phyloP scores from a whole-genome alignment of 2,888 invertebrate species.

The Mythimna impura region DNA sequence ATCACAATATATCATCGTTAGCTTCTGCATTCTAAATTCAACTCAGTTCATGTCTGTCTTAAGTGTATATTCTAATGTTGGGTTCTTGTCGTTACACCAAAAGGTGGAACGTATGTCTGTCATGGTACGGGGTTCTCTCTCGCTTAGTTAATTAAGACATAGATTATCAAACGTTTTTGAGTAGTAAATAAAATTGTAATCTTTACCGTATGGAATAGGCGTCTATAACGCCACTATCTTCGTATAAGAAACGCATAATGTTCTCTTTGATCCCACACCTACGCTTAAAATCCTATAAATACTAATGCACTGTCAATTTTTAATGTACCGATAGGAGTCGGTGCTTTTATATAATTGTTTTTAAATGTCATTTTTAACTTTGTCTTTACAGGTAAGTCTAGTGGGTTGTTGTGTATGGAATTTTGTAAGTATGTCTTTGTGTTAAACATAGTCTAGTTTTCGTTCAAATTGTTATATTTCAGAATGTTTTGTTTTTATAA shows the following conservation, averaged over 20 bases:
- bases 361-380: conserved; percentile 71
- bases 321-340: conserved; percentile 82
- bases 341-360: conserved; percentile 66
- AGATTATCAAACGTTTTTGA: conserved; percentile 89
- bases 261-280: conserved; percentile 88
- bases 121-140: conserved; percentile 79
- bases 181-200: conserved; percentile 90
- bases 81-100: conserved; percentile 44
- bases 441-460: background rate
- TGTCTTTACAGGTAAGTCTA: conserved; percentile 78
- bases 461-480: background rate
- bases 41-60: conserved; percentile 36
- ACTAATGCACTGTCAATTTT: conserved; percentile 89
- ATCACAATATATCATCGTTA: conserved; percentile 56
- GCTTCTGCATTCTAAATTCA: conserved; percentile 43
- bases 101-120: conserved; percentile 67
- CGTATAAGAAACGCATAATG: conserved; percentile 83
- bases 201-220: conserved; percentile 85
- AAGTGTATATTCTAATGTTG: conserved; percentile 51
- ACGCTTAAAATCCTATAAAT: conserved; percentile 81
- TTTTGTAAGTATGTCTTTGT: conserved; percentile 50
- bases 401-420: conserved; percentile 39
- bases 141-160: conserved; percentile 90
- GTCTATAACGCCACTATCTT: conserved; percentile 88
- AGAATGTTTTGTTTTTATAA: background rate